phyloP scores from a whole-genome alignment of 2,797 vertebrate species.

The Enteromius viviparus region DNA sequence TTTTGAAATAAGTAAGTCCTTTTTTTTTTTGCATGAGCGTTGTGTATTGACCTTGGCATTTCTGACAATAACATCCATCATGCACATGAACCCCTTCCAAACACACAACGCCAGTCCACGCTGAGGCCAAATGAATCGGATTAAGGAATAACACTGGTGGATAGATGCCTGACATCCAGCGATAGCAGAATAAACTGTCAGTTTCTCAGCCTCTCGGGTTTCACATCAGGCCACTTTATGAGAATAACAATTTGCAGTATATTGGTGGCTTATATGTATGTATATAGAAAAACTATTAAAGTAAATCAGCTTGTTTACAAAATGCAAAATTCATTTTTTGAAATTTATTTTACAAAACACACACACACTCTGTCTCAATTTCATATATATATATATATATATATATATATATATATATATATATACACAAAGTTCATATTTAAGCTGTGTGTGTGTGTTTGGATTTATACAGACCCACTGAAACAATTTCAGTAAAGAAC shows the following conservation, averaged over 20 bases:
- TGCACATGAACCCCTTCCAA: slow-evolving; percentile 88
- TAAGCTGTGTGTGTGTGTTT: background rate
- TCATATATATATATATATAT: background rate
- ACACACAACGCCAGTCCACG: slow-evolving; percentile 82
- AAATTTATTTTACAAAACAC: background rate
- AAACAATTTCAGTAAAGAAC: background rate
- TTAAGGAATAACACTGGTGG: slow-evolving; percentile 89
- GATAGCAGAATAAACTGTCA: slow-evolving; percentile 82
- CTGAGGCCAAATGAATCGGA: slow-evolving; percentile 89
- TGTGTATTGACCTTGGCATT: slow-evolving; percentile 95
- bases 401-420: background rate
- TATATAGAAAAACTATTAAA: background rate
- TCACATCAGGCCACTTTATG: slow-evolving; percentile 68
- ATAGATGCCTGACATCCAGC: slow-evolving; percentile 87
- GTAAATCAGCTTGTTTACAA: background rate
- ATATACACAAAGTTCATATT: too few species aligned
- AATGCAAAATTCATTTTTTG: background rate
- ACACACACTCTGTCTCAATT: too few species aligned
- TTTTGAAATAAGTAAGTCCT: slow-evolving; percentile 86
- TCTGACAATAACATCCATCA: slow-evolving; percentile 98
- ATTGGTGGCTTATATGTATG: background rate
- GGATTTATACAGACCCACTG: background rate
- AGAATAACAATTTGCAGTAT: background rate
- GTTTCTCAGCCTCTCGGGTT: slow-evolving; percentile 74
- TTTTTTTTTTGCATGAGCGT: slow-evolving; percentile 77